Evolutionary conservation across 1,140 invertebrate genomes (phyloP), one percentile per base, ranked within the genome.

Genomic region (Tribolium castaneum): DNA sequence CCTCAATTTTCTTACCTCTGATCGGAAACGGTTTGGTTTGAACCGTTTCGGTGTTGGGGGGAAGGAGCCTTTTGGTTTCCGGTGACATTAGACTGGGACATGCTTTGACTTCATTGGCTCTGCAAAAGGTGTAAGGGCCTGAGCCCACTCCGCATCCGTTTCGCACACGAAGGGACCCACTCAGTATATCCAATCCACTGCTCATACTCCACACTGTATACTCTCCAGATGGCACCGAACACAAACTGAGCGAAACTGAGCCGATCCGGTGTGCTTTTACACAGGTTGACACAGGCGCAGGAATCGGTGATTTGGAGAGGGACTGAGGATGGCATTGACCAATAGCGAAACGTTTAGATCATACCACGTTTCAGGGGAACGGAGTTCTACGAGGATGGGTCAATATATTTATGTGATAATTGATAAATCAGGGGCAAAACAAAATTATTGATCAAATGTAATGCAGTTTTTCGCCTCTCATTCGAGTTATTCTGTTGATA

Each of bases 1-100:
- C n/a, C 9, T 9, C 5, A 45, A 45, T 45, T n/a, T 45, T 12
- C 59, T 34, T 35, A 92, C 94, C 94, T 90, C 94, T 89, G 70
- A 95, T 94, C 13, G 94, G 94, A 86, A 95, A 95, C 39, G 94
- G 94, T 88, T 95, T 95, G 6, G 94, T 95, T 89, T 94, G 94
- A 59, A 95, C 93, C 10, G 94, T 95, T 84, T 95, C 94, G 30
- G 92, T 91, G 16, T 92, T 93, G 12, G 93, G 93, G 49, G 93
- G 93, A 80, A 92, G 80, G 5, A 92, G 87, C 82, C 91, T 88
- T 76, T 91, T 90, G 6, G 91, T 89, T 83, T 91, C 90, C 25
- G 90, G 86, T n/a, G 90, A 91, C 91, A 92, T 92, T 0, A 88
- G 89, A 86, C 90, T 92, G 1, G 91, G 90, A 83, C 91, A 92